These are phyloP conservation scores for Poecilia velifera DNA, from an alignment of 2,797 vertebrate genomes.

Conservation along the genomic window DNA sequence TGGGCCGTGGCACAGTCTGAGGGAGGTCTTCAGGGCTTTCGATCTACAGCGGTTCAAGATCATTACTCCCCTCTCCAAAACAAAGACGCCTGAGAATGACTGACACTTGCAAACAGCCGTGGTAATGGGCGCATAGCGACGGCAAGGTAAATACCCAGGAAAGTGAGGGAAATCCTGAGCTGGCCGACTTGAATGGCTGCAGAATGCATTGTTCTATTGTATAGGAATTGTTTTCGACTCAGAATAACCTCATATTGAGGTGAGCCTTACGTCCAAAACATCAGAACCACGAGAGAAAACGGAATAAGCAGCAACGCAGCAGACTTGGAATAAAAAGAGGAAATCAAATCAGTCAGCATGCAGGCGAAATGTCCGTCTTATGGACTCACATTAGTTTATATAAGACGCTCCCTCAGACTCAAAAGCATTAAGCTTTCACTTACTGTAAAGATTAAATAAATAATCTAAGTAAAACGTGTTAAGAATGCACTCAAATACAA, in stretches of 20 bases:
- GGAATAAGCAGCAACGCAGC: conserved; percentile 9
- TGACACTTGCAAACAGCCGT: conserved; percentile 28
- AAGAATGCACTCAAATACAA: neutral
- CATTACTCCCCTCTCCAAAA: conserved; percentile 57
- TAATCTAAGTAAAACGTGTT: too few species aligned
- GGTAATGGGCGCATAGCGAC: conserved; percentile 37
- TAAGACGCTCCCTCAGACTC: neutral
- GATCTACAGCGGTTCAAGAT: conserved; percentile 56
- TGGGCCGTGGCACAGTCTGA: conserved; percentile 59
- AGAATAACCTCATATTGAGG: conserved; percentile 24
- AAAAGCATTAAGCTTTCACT: neutral
- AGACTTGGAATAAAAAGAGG: neutral
- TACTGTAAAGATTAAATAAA: neutral
- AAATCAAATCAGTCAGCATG: neutral
- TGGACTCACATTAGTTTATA: neutral
- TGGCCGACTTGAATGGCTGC: conserved; percentile 32
- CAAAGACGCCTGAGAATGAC: conserved; percentile 40
- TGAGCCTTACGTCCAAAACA: conserved; percentile 22
- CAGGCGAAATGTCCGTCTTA: neutral
- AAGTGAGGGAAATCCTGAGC: conserved; percentile 57
- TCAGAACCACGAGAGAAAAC: neutral
- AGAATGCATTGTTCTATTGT: conserved; percentile 62
- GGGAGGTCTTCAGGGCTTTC: conserved; percentile 54
- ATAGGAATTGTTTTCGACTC: conserved; percentile 33
- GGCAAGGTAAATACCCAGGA: conserved; percentile 40